Conservation (phyloP, 2,797 vertebrate genomes). For the Hozukius guyotensis region DNA sequence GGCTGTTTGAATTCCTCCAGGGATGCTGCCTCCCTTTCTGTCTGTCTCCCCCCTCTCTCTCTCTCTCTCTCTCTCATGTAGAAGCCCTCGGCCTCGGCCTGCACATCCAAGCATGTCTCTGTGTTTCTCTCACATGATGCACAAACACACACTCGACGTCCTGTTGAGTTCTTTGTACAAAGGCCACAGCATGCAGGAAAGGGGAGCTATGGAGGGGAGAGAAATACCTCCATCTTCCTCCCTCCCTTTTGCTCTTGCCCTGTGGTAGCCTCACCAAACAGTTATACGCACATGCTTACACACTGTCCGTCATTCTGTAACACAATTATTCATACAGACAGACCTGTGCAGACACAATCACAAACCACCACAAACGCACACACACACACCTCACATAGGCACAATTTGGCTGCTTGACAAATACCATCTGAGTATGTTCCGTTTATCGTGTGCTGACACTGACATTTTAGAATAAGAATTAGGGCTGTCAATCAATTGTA, state of each 20-base stretch:
- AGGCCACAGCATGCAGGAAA: background rate
- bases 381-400: background rate
- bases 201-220: background rate
- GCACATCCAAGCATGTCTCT: slow-evolving; percentile 35
- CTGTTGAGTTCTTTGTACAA: background rate
- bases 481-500: no score
- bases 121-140: slow-evolving; percentile 10
- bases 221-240: background rate
- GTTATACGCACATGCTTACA: background rate
- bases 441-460: background rate
- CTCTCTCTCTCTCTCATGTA: slow-evolving; percentile 7
- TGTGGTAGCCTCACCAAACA: background rate
- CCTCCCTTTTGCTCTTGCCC: background rate
- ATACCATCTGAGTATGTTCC: background rate
- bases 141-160: background rate
- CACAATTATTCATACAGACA: background rate
- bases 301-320: background rate
- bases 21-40: slow-evolving; percentile 32
- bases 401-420: slow-evolving; percentile 3
- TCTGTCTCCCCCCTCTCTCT: background rate
- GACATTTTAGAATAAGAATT: background rate
- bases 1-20: slow-evolving; percentile 63
- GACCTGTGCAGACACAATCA: background rate
- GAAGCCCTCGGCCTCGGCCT: slow-evolving; percentile 29
- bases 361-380: background rate